Evolutionary conservation across 2,797 vertebrate species (phyloP).

Genomic region (Gymnothorax reevesii): DNA sequence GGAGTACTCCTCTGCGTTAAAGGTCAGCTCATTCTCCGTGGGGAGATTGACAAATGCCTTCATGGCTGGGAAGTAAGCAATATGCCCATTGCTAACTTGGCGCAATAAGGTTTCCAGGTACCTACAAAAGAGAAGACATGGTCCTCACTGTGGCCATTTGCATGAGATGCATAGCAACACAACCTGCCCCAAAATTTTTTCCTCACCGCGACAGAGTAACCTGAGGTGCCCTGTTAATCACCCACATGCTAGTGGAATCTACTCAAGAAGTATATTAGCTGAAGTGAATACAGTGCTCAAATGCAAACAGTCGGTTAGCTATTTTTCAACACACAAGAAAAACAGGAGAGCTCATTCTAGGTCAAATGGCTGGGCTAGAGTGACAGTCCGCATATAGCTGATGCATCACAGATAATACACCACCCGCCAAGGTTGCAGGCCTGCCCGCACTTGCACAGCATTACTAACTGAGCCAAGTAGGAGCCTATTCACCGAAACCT

Average conservation of each 20-base stretch:
- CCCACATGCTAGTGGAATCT: neutral
- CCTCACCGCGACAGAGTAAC: neutral
- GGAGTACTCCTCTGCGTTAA: conserved; percentile 98
- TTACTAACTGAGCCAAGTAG: neutral
- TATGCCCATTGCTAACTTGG: conserved; percentile 98
- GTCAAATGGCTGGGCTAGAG: neutral
- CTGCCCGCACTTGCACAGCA: neutral
- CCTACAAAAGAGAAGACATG: conserved; percentile 64
- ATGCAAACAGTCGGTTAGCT: neutral
- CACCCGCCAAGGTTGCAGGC: neutral
- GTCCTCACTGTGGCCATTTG: neutral
- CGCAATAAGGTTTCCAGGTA: conserved; percentile 97
- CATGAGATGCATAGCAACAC: neutral
- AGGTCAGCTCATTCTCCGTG: conserved; percentile 96
- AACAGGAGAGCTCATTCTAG: neutral
- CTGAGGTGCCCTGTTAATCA: neutral
- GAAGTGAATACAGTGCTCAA: neutral
- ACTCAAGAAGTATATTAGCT: neutral
- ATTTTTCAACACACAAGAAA: neutral
- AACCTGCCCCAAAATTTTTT: neutral
- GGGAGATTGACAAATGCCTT: conserved; percentile 98
- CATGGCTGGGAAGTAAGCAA: conserved; percentile 98
- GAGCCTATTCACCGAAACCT: neutral
- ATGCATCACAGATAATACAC: neutral
- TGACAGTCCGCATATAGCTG: neutral